Conservation (phyloP, 2,113 vertebrate species). For the Seriola rivoliana region DNA sequence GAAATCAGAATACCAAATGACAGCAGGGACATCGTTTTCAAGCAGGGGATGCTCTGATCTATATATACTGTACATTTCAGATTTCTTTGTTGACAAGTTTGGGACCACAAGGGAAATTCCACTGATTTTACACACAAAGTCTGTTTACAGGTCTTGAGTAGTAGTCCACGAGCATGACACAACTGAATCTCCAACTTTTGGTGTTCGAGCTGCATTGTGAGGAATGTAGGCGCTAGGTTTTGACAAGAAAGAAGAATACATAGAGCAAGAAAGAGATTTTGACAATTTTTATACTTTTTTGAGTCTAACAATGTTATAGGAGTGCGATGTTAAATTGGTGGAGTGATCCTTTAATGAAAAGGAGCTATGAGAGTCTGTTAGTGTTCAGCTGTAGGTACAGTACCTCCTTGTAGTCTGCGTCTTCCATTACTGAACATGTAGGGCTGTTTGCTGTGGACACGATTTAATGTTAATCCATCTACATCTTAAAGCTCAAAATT, state of each 20-base stretch:
- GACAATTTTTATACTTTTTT: neutral
- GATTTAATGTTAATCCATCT: slow-evolving; percentile 36
- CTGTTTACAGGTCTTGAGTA: neutral
- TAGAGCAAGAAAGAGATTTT: neutral
- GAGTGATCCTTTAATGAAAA: neutral
- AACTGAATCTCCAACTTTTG: neutral
- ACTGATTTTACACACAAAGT: neutral
- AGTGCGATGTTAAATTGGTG: neutral
- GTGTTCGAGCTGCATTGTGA: neutral
- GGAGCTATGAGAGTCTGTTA: neutral
- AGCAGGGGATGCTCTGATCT: slow-evolving; percentile 14
- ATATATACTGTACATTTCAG: neutral
- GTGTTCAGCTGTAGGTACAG: too few species aligned
- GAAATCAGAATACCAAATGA: slow-evolving; percentile 42
- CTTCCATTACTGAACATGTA: neutral
- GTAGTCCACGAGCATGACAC: neutral
- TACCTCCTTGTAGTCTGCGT: neutral
- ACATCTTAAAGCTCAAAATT: slow-evolving; percentile 33
- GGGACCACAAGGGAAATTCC: neutral
- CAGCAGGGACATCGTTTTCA: slow-evolving; percentile 16
- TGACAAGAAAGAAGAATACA: neutral
- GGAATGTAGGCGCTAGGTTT: neutral
- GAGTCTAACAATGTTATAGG: neutral
- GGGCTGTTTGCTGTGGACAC: neutral
- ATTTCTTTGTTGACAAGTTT: neutral